Conservation (phyloP, 2,888 invertebrate genomes). For the Phasia obesa region DNA sequence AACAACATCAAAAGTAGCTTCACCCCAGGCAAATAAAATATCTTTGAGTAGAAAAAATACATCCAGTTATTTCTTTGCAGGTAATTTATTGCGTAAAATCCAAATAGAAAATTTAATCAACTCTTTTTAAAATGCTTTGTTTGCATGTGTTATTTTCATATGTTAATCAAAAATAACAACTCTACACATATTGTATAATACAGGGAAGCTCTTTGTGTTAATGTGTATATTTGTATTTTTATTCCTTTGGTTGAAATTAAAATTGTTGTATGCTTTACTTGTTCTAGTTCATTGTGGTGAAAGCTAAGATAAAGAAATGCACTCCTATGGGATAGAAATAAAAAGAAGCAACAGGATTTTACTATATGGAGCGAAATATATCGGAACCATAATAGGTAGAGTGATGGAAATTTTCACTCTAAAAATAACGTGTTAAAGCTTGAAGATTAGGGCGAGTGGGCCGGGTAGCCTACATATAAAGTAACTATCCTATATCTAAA, state of each 20-base stretch:
- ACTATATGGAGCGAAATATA: too few relatives aligned
- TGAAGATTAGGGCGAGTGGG: too few relatives aligned
- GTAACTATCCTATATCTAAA: too few relatives aligned
- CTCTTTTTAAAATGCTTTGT: constrained; percentile 41
- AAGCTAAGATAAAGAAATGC: too few relatives aligned
- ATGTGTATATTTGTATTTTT: neutral
- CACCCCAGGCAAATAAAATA: constrained; percentile 1
- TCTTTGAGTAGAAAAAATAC: constrained; percentile 7
- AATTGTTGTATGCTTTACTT: neutral
- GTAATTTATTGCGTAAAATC: constrained; percentile 80
- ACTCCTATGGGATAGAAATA: too few relatives aligned
- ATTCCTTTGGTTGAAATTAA: constrained; percentile 19
- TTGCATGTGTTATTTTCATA: constrained; percentile 37
- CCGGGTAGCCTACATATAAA: too few relatives aligned
- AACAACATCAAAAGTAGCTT: neutral
- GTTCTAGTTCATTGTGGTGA: neutral
- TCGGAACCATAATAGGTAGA: too few relatives aligned
- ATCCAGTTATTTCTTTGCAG: constrained; percentile 74
- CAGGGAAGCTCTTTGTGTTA: neutral
- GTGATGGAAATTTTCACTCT: too few relatives aligned
- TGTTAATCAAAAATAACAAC: constrained; percentile 59
- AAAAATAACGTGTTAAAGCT: too few relatives aligned
- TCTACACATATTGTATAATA: constrained; percentile 14
- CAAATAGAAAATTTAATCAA: constrained; percentile 76
- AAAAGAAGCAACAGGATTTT: too few relatives aligned